Base-by-base conservation (phyloP, 1,140 invertebrate genomes). In the Proales similis region DNA sequence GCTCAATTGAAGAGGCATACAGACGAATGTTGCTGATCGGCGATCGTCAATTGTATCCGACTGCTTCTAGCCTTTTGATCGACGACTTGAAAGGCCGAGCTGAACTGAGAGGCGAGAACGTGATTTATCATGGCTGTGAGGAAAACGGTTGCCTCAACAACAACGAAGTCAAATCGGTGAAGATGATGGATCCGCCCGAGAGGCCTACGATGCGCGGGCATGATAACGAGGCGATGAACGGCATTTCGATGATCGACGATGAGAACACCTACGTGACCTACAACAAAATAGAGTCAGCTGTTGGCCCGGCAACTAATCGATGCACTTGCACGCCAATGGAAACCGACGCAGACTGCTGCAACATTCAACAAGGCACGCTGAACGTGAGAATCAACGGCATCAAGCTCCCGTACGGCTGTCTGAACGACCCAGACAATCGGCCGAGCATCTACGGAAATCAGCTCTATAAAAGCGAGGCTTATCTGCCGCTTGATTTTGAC, bases 281-380 rank as follows among this genome's bases (percentile, higher is more conserved):
- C 32, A 57, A 57, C n/a, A 39, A 24, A 57, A 42, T 29, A 14
- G 51, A 57, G 7, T 57, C 51, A 12, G 42, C 38, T 36, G 42
- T 38, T 2, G 33, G 36, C 2, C 19, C 9, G 7, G 36, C 36
- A 0, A 29, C 27, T 19, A 57, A 42, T 11, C 24, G 6, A 26
- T 57, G 51, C 30, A 24, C 36, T 17, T 57, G 51, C 17, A 57
- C 39, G 29, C 7, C 7, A 12, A 42, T 42, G 7, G 51, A 57
- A 26, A 57, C 51, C 17, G 51, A 57, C 45, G 51, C 51, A 12
- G 51, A 57, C 45, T 57, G 51, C 20, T 57, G 33, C 11, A 57
- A 57, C 26, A 57, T 42, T 57, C n/a, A 7, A 17, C n/a, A 39
- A 29, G 17, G 24, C 45, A 11, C 3, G 3, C 39, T 57, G 33